phyloP scores from a whole-genome alignment of 2,888 invertebrate species.

The Mesorhabditis belari region DNA sequence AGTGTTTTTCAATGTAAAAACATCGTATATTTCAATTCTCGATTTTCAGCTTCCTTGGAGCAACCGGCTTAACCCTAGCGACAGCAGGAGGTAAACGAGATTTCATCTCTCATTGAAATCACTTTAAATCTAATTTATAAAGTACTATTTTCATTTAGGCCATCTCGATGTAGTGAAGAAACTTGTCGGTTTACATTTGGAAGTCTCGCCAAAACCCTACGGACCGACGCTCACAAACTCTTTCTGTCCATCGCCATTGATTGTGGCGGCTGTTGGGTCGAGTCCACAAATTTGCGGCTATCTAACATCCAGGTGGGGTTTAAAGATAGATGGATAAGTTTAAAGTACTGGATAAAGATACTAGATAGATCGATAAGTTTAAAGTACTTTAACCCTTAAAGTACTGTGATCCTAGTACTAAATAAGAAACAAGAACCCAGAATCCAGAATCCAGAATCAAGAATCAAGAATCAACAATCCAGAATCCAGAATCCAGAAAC shows the following conservation, averaged over 20 bases:
- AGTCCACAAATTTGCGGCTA: conserved; percentile 27
- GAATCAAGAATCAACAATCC: too few relatives aligned
- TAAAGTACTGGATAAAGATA: too few relatives aligned
- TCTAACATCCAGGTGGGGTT: conserved; percentile 3
- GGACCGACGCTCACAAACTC: too few relatives aligned
- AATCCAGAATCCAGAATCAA: too few relatives aligned
- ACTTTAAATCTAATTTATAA: background rate
- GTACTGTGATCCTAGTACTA: background rate
- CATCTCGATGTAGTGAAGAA: conserved; percentile 31
- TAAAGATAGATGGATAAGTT: too few relatives aligned
- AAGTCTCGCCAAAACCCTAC: conserved; percentile 1
- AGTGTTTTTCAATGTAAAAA: background rate
- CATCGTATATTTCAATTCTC: background rate
- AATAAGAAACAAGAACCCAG: too few relatives aligned
- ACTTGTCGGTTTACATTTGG: conserved; percentile 17
- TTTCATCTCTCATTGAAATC: too few relatives aligned
- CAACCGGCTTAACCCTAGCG: conserved; percentile 28
- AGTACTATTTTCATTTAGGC: background rate
- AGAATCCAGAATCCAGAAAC: too few relatives aligned
- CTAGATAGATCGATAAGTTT: too few relatives aligned
- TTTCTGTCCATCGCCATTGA: conserved; percentile 37
- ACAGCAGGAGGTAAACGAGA: conserved; percentile 20
- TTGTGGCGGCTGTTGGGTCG: conserved; percentile 35
- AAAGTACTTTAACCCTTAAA: background rate
- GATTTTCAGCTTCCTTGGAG: conserved; percentile 16